These are phyloP conservation scores for Dicranocentrus wangi DNA, from an alignment of 2,888 invertebrate species.

Conservation along the genomic window DNA sequence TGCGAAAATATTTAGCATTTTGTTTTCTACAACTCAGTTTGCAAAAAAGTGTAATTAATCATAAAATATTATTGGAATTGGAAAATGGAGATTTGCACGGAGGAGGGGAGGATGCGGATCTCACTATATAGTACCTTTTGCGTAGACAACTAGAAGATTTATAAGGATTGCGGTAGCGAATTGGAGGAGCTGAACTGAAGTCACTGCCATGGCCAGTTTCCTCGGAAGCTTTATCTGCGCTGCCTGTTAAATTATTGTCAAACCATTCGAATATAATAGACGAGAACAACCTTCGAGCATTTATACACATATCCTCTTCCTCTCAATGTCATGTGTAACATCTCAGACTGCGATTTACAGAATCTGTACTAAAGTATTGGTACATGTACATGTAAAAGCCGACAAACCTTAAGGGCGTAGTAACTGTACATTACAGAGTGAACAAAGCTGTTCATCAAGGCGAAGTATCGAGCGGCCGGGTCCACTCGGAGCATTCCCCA, in stretches of 20 bases:
- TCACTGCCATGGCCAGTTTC: slow-evolving; percentile 50
- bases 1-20: background rate
- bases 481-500: slow-evolving; percentile 28
- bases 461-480: slow-evolving; percentile 37
- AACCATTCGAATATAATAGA: background rate
- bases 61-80: background rate
- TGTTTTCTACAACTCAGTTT: slow-evolving; percentile 5
- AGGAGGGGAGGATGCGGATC: background rate
- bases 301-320: background rate
- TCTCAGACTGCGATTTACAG: background rate
- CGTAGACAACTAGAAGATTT: slow-evolving; percentile 38
- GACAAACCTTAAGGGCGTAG: slow-evolving; percentile 46
- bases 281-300: too few relatives aligned
- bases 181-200: slow-evolving; percentile 40
- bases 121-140: slow-evolving; percentile 33
- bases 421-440: slow-evolving; percentile 54
- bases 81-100: too few relatives aligned
- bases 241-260: slow-evolving; percentile 20
- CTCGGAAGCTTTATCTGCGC: slow-evolving; percentile 48
- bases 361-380: too few relatives aligned
- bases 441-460: slow-evolving; percentile 36
- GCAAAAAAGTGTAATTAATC: background rate
- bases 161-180: slow-evolving; percentile 33
- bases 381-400: too few relatives aligned
- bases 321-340: background rate